phyloP scores from a whole-genome alignment of 2,113 vertebrate species.

The Anser cygnoides region DNA sequence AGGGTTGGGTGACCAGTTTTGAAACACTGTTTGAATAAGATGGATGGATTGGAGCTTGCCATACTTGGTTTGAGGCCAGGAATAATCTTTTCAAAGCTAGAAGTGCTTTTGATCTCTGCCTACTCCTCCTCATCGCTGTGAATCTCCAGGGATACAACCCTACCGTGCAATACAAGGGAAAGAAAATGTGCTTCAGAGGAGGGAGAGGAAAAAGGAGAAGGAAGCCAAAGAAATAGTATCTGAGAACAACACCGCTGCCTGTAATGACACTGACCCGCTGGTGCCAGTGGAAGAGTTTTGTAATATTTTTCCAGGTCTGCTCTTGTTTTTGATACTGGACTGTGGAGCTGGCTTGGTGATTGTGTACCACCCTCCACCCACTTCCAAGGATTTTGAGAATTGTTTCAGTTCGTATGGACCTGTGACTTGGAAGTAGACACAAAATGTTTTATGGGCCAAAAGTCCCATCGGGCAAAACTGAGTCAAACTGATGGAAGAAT shows the following conservation, averaged over 20 bases:
- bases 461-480: neutral
- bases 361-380: neutral
- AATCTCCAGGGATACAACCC: constrained; percentile 77
- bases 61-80: constrained; percentile 80
- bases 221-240: constrained; percentile 73
- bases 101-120: constrained; percentile 77
- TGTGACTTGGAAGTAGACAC: neutral
- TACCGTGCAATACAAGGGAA: constrained; percentile 64
- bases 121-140: constrained; percentile 77
- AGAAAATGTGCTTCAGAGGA: constrained; percentile 66
- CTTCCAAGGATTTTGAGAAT: neutral
- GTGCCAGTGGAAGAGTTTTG: constrained; percentile 71
- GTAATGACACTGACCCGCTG: constrained; percentile 55
- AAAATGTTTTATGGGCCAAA: neutral
- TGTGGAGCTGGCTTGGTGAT: neutral
- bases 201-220: constrained; percentile 68
- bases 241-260: constrained; percentile 63
- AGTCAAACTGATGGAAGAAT: neutral
- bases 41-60: constrained; percentile 78
- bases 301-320: constrained; percentile 65
- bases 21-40: constrained; percentile 78
- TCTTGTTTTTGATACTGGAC: constrained; percentile 62
- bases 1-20: constrained; percentile 77
- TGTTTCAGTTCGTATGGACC: neutral
- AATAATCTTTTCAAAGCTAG: constrained; percentile 82